Base-by-base conservation (phyloP, 2,888 invertebrate species). In the Aphidius colemani region DNA sequence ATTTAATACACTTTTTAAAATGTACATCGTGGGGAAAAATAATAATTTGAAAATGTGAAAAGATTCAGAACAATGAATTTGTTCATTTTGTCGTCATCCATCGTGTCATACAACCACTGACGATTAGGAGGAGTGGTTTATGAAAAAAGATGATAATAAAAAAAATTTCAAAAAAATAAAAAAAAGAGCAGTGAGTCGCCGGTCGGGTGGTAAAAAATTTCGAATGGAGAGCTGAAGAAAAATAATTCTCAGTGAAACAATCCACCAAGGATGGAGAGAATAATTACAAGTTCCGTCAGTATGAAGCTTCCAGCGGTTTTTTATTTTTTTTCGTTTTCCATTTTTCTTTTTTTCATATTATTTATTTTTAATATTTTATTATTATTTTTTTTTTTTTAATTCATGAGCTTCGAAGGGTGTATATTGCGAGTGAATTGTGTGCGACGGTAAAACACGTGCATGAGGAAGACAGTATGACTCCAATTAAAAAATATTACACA, bases 401-500 rank as follows among this genome's bases (percentile, higher is more conserved):
- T 49, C 43, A 41, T 56, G 48, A 58, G 30, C 39, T 44, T 61
- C 48, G 58, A 53, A 50, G 44, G 53, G 60, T 57, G 67, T 44
- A 46, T 45, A 49, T 60, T 61, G 53, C 64, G 64, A 66, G 66
- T 64, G 51, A 43, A 41, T 44, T 48, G 49, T 48, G 30, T 43
- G 50, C 55, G 60, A 51, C 63, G 44, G 66, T 39, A 55, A 40
- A 46, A 53, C 44, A 56, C 44, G 60, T 6, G 65, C 51, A 67
- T 59, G 69, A 71, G 70, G 63, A 71, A 72, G 75, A 76, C 72
- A 69, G 73, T 70, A 74, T 75, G 78, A 79, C 11, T 80, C 80
- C 80, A 81, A 81, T 81, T 81, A 81, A 81, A 30, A 81, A 81
- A 81, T 81, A 81, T 81, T 81, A 80, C 78, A 78, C 78, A 80